Conservation (phyloP, 2,797 vertebrate species). For the Parotocinclus haroldoi region DNA sequence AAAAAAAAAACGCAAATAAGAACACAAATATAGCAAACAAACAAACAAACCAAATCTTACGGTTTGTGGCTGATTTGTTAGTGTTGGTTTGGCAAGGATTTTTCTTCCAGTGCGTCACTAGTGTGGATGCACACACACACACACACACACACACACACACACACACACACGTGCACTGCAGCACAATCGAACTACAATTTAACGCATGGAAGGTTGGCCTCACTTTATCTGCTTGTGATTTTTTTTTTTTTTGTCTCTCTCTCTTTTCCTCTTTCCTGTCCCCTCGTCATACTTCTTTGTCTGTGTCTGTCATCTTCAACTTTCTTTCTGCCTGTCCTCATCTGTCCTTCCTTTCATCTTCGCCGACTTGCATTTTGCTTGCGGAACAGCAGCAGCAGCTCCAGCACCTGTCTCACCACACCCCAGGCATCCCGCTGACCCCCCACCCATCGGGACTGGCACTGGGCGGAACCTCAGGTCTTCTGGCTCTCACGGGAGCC, state of each 20-base stretch:
- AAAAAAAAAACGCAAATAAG: no score
- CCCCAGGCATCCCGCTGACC: constrained; percentile 79
- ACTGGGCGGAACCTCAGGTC: constrained; percentile 69
- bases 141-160: constrained; percentile 15
- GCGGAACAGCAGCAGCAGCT: constrained; percentile 91
- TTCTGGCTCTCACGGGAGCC: constrained; percentile 80
- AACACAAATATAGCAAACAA: no score
- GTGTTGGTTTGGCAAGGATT: no score
- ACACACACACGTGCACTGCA: background rate
- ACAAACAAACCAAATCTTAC: no score
- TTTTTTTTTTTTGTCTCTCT: background rate
- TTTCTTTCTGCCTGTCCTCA: background rate
- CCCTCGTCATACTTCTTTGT: background rate
- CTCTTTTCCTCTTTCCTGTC: background rate
- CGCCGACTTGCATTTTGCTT: constrained; percentile 31
- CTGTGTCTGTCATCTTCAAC: no score
- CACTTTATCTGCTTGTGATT: constrained; percentile 15
- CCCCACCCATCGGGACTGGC: constrained; percentile 80
- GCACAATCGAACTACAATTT: constrained; percentile 24
- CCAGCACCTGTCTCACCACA: constrained; percentile 90
- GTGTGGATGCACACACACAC: background rate
- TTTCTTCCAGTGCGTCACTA: no score
- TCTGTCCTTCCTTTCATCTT: background rate
- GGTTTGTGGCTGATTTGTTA: no score
- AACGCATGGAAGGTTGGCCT: background rate